Evolutionary conservation across 2,888 invertebrate genomes (phyloP).

Genomic region (Sericinus montela): DNA sequence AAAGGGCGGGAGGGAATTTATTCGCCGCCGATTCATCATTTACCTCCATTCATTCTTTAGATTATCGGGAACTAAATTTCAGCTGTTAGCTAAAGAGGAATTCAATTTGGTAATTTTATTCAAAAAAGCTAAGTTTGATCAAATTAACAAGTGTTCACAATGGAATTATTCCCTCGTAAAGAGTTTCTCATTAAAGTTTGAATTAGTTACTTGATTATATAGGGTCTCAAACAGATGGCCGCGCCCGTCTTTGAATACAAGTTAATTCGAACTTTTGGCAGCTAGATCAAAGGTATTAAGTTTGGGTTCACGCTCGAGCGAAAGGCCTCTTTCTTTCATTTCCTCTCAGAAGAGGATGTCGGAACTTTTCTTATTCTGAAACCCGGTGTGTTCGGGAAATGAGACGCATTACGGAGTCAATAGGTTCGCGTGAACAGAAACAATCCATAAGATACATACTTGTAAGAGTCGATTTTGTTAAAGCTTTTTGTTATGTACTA

Average conservation of each 20-base stretch:
- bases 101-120: constrained; percentile 35
- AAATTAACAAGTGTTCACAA: constrained; percentile 51
- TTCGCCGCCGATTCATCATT: constrained; percentile 37
- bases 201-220: constrained; percentile 57
- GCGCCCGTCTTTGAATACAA: constrained; percentile 62
- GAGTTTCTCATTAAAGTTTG: constrained; percentile 68
- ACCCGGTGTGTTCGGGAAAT: constrained; percentile 69
- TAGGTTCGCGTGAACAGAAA: constrained; percentile 59
- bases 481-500: neutral
- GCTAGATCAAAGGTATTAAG: constrained; percentile 72
- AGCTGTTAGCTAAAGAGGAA: constrained; percentile 28
- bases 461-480: neutral
- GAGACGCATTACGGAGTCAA: constrained; percentile 74
- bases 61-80: constrained; percentile 19
- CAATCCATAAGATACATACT: constrained; percentile 10
- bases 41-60: constrained; percentile 24
- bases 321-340: constrained; percentile 67
- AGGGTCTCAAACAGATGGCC: constrained; percentile 57
- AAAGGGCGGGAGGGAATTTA: constrained; percentile 45
- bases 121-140: constrained; percentile 32
- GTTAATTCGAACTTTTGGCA: constrained; percentile 66
- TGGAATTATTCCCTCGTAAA: constrained; percentile 60
- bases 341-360: constrained; percentile 47
- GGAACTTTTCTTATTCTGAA: constrained; percentile 72
- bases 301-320: constrained; percentile 47